These are phyloP conservation scores for Antennarius maculatus DNA, from an alignment of 2,797 vertebrate species.

Conservation along the genomic window DNA sequence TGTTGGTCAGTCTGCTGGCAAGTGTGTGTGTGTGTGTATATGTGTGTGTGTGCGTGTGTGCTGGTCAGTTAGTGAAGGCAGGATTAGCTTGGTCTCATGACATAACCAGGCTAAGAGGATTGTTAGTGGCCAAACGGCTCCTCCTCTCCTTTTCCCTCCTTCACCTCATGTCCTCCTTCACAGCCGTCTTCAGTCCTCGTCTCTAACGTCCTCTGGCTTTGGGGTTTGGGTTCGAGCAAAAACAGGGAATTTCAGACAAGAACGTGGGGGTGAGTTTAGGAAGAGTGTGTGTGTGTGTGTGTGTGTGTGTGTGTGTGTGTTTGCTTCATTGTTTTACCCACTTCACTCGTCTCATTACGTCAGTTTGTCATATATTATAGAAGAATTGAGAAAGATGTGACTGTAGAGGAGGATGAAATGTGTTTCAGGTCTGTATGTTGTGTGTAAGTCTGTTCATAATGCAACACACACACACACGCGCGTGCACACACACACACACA, in stretches of 20 bases:
- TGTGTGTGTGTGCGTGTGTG: conserved; percentile 34
- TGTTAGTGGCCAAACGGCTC: conserved; percentile 69
- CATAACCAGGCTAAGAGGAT: conserved; percentile 82
- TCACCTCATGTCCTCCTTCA: conserved; percentile 52
- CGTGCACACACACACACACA: neutral
- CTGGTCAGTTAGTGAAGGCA: conserved; percentile 72
- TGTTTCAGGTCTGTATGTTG: conserved; percentile 1
- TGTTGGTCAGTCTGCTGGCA: conserved; percentile 47
- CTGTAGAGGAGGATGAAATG: neutral
- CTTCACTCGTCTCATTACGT: conserved; percentile 13
- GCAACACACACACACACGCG: neutral
- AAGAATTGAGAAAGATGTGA: conserved; percentile 2
- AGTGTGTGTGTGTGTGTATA: conserved; percentile 29
- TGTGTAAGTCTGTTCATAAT: conserved; percentile 9
- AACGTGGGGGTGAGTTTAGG: conserved; percentile 56
- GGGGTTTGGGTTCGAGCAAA: conserved; percentile 10
- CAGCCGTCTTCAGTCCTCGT: conserved; percentile 40
- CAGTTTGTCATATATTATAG: conserved; percentile 21
- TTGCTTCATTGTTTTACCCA: conserved; percentile 7
- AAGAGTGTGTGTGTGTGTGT: conserved; percentile 5
- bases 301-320: conserved; percentile 14
- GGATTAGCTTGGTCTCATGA: conserved; percentile 80
- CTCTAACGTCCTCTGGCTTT: conserved; percentile 21
- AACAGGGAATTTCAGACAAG: conserved; percentile 19
- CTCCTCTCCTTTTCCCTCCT: conserved; percentile 59